These are phyloP conservation scores for Cepaea nemoralis DNA, from an alignment of 1,140 invertebrate species.

Conservation along the genomic window DNA sequence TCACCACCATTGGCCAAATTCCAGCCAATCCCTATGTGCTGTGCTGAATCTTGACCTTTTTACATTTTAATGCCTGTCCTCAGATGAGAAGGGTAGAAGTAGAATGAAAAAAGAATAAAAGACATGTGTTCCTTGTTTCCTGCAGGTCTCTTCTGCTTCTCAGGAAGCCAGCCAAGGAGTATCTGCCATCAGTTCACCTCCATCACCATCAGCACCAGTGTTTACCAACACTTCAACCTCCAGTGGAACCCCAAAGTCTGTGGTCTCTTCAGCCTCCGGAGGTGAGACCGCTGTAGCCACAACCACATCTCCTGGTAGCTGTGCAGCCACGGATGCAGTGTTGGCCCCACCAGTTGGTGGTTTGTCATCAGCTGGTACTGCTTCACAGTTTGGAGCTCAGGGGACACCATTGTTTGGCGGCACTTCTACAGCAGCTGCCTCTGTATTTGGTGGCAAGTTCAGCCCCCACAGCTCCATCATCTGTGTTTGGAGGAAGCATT, in stretches of 20 bases:
- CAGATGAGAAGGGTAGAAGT: too few relatives aligned
- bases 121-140: too few relatives aligned
- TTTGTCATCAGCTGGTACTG: neutral
- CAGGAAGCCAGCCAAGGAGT: neutral
- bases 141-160: neutral
- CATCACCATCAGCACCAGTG: neutral
- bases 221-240: neutral
- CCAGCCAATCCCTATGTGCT: too few relatives aligned
- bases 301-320: neutral
- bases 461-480: neutral
- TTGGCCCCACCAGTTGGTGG: slow-evolving; percentile 9
- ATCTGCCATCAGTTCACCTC: neutral
- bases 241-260: neutral
- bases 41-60: too few relatives aligned
- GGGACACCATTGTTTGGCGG: slow-evolving; percentile 7
- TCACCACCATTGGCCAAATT: too few relatives aligned
- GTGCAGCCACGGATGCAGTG: neutral
- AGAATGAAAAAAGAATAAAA: too few relatives aligned
- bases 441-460: slow-evolving; percentile 7
- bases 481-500: slow-evolving; percentile 5
- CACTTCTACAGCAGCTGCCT: neutral
- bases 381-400: neutral
- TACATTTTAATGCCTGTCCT: too few relatives aligned
- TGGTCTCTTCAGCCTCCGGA: neutral
- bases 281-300: neutral